These are phyloP conservation scores for Herpailurus yagouaroundi DNA, from an alignment of 2,113 vertebrate genomes.

Conservation along the genomic window DNA sequence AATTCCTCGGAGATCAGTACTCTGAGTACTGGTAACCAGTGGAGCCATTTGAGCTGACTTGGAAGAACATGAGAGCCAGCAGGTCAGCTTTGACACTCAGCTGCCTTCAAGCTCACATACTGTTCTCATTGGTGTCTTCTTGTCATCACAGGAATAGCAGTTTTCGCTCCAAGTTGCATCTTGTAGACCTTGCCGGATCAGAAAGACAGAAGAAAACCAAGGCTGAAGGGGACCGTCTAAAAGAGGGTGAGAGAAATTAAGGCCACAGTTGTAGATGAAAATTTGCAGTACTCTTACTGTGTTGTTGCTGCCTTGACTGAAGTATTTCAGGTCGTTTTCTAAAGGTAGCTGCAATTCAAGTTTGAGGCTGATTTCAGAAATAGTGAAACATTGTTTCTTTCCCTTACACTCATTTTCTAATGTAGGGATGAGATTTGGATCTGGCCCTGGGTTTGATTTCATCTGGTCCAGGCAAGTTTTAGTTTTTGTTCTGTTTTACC, in stretches of 20 bases:
- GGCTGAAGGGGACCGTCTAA: slow-evolving; percentile 96
- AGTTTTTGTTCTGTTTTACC: slow-evolving; percentile 12
- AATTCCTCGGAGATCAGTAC: neutral
- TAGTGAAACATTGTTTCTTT: slow-evolving; percentile 59
- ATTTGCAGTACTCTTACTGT: neutral
- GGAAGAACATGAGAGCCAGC: slow-evolving; percentile 20
- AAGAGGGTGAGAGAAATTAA: slow-evolving; percentile 90
- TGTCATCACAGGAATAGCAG: slow-evolving; percentile 79
- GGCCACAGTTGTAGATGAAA: neutral
- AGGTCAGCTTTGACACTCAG: slow-evolving; percentile 15
- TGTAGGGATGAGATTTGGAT: slow-evolving; percentile 67
- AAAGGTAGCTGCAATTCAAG: slow-evolving; percentile 30
- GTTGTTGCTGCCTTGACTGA: neutral
- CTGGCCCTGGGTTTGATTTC: slow-evolving; percentile 61
- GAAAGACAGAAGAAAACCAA: slow-evolving; percentile 99
- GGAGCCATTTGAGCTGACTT: slow-evolving; percentile 22
- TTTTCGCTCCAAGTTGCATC: slow-evolving; percentile 93
- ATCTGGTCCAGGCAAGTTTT: slow-evolving; percentile 62
- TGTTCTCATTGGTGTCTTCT: slow-evolving; percentile 22
- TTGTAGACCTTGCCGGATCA: slow-evolving; percentile 97
- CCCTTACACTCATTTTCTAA: slow-evolving; percentile 52
- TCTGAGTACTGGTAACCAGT: slow-evolving; percentile 9
- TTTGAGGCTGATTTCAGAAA: slow-evolving; percentile 54
- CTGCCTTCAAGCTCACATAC: neutral
- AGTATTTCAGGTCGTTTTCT: slow-evolving; percentile 37